Conservation (phyloP, 2,113 vertebrate genomes). For the Indri indri region DNA sequence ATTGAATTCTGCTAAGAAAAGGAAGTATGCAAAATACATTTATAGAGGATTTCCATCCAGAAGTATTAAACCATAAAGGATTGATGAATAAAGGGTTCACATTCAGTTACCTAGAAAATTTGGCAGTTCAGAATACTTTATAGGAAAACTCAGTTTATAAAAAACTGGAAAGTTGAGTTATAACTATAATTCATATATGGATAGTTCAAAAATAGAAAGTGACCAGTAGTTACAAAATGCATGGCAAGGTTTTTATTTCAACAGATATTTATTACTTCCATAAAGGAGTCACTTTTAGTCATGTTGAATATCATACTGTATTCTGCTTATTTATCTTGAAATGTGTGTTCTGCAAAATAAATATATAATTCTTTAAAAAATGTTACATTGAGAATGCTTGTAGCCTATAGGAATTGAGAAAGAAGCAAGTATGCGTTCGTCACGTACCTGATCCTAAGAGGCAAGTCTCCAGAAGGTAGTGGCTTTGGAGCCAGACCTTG, state of each 20-base stretch:
- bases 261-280: neutral
- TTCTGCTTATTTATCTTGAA: conserved; percentile 12
- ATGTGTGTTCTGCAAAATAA: neutral
- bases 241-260: neutral
- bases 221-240: neutral
- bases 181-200: neutral
- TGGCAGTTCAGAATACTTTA: neutral
- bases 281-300: conserved; percentile 15
- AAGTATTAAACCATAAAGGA: neutral
- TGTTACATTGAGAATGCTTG: neutral
- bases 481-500: neutral
- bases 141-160: neutral
- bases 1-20: conserved; percentile 28
- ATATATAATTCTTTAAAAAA: neutral
- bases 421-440: neutral
- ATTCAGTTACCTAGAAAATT: conserved; percentile 14
- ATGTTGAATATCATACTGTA: neutral
- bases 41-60: neutral
- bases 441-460: neutral
- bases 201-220: neutral
- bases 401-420: neutral
- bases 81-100: neutral
- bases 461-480: neutral
- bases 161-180: neutral
- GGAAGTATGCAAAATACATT: neutral